Evolutionary conservation across 2,888 invertebrate genomes (phyloP).

Genomic region (Microdon myrmicae): DNA sequence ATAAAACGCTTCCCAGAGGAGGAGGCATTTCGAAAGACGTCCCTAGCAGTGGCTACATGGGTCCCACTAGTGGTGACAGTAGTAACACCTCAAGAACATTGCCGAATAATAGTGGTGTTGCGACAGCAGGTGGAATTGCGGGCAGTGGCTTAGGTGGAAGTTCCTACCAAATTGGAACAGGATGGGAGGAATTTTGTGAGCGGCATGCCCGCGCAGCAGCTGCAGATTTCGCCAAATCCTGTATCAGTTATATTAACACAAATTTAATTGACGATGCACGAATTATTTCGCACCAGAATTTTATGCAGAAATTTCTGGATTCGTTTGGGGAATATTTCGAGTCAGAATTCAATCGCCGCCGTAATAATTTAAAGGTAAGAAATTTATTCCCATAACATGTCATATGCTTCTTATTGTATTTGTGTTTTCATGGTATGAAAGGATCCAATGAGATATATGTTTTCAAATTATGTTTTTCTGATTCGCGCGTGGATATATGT

Average conservation of each 20-base stretch:
- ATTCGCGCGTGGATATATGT: too few species aligned
- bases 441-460: too few species aligned
- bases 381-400: constrained; percentile 22
- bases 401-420: not conserved
- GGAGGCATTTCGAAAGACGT: constrained; percentile 27
- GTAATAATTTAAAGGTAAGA: constrained; percentile 68
- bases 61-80: constrained; percentile 58
- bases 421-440: not conserved
- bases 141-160: constrained; percentile 54
- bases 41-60: constrained; percentile 58
- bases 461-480: too few species aligned
- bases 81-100: constrained; percentile 55
- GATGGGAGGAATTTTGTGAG: constrained; percentile 88
- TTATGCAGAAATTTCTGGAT: constrained; percentile 84
- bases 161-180: constrained; percentile 73
- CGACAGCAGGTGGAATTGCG: constrained; percentile 49
- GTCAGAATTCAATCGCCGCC: constrained; percentile 74
- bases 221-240: constrained; percentile 88
- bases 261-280: constrained; percentile 76
- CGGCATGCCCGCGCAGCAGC: constrained; percentile 87
- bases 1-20: constrained; percentile 19
- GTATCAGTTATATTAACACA: constrained; percentile 80
- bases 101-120: constrained; percentile 56
- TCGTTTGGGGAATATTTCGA: constrained; percentile 88
- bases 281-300: constrained; percentile 79